Evolutionary conservation across 2,888 invertebrate species (phyloP).

Genomic region (Cheilosia vulpina): DNA sequence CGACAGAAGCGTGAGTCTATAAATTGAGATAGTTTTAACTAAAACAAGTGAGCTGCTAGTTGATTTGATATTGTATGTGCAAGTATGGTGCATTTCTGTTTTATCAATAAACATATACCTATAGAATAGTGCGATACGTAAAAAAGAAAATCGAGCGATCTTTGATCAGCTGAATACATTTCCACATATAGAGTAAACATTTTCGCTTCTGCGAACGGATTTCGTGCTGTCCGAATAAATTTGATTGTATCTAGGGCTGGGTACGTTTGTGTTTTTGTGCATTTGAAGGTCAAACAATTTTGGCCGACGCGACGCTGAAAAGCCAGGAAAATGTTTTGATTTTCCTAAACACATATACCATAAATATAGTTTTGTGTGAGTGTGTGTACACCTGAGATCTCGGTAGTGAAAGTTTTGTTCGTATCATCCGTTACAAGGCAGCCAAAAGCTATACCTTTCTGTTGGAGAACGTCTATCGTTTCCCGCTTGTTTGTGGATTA

Average conservation of each 20-base stretch:
- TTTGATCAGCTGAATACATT: conserved; percentile 46
- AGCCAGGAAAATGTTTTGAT: conserved; percentile 41
- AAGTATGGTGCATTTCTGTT: conserved; percentile 33
- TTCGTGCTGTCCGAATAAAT: conserved; percentile 32
- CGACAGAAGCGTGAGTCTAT: conserved; percentile 28
- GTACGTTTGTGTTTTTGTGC: conserved; percentile 25
- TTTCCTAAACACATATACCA: conserved; percentile 29
- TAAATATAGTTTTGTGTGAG: neutral
- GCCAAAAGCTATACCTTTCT: neutral
- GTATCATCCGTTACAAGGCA: neutral
- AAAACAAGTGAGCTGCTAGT: neutral
- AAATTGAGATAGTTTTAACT: conserved; percentile 18
- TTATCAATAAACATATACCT: conserved; percentile 24
- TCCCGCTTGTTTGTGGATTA: conserved; percentile 11
- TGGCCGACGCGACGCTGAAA: conserved; percentile 34
- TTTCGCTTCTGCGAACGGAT: conserved; percentile 16
- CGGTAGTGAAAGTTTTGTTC: conserved; percentile 57
- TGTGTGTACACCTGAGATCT: neutral
- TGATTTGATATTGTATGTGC: conserved; percentile 6
- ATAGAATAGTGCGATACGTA: neutral
- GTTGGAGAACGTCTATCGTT: conserved; percentile 11
- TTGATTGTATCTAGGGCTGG: conserved; percentile 13
- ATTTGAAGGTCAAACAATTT: conserved; percentile 63
- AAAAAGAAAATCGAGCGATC: conserved; percentile 33
- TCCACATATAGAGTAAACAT: neutral